A percentile compares a stretch with the other conserved stretches of the same genome.
Conservation (phyloP, 1,140 invertebrate species). For the Musca domestica region DNA sequence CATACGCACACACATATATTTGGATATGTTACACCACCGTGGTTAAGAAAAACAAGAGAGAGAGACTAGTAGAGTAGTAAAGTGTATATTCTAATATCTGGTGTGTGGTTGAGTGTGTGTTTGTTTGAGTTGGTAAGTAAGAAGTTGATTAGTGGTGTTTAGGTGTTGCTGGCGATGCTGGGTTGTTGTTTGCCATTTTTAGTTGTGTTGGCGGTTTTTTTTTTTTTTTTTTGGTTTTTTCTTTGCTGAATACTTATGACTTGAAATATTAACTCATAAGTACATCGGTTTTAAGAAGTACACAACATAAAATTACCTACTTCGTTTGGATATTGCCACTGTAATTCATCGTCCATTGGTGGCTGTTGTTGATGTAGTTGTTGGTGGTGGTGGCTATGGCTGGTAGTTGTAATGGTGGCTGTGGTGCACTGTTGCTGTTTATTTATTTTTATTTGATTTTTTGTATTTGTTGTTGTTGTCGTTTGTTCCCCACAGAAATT, state of each 20-base stretch:
- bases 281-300: background rate
- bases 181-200: too few relatives aligned
- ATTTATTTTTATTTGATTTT: background rate
- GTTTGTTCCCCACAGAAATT: too few relatives aligned
- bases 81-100: too few relatives aligned
- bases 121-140: too few relatives aligned
- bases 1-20: too few relatives aligned
- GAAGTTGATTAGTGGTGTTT: too few relatives aligned
- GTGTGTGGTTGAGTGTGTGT: too few relatives aligned
- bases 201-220: background rate
- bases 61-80: too few relatives aligned
- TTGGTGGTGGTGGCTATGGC: slow-evolving; percentile 1
- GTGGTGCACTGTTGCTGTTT: slow-evolving; percentile 12
- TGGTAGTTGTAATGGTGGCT: background rate
- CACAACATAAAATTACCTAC: background rate
- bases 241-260: background rate
- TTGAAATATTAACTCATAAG: background rate
- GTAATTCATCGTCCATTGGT: background rate
- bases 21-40: too few relatives aligned
- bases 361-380: background rate
- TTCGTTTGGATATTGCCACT: background rate
- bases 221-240: slow-evolving; percentile 11
- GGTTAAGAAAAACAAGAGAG: too few relatives aligned
- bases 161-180: too few relatives aligned
- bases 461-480: background rate